phyloP scores from a whole-genome alignment of 2,113 vertebrate genomes.

The Ciconia stormi region DNA sequence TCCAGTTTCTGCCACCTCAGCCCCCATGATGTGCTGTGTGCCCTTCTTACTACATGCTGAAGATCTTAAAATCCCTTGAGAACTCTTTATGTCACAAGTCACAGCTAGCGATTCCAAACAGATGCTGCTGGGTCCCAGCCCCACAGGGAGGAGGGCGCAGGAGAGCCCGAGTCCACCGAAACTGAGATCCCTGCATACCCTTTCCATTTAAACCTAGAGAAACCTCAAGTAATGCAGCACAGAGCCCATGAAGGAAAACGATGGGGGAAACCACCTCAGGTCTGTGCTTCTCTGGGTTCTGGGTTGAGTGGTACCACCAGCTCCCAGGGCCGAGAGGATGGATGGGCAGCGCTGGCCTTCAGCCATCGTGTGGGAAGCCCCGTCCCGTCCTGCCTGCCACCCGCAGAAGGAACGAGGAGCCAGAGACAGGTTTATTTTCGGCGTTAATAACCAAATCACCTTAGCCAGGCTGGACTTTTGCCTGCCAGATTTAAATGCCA shows the following conservation, averaged over 20 bases:
- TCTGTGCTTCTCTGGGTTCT: background rate
- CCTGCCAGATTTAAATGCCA: background rate
- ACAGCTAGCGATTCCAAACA: background rate
- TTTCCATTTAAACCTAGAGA: background rate
- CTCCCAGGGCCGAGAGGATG: background rate
- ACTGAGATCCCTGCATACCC: accelerated
- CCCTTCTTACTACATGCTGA: background rate
- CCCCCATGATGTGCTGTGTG: accelerated
- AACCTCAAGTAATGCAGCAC: background rate
- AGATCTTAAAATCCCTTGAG: background rate
- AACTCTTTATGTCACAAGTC: background rate
- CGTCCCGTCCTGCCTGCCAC: accelerated
- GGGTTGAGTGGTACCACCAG: background rate
- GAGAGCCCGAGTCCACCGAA: background rate
- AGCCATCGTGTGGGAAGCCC: background rate
- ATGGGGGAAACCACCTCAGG: background rate
- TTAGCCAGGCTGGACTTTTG: background rate
- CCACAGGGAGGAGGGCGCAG: background rate
- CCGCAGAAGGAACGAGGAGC: background rate
- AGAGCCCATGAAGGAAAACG: background rate
- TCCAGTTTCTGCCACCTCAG: background rate
- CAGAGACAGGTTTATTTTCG: background rate
- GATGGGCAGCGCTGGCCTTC: background rate
- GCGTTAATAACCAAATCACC: background rate
- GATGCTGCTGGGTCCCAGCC: background rate